Base-by-base conservation (phyloP, 2,797 vertebrate species). In the Chiroxiphia lanceolata region DNA sequence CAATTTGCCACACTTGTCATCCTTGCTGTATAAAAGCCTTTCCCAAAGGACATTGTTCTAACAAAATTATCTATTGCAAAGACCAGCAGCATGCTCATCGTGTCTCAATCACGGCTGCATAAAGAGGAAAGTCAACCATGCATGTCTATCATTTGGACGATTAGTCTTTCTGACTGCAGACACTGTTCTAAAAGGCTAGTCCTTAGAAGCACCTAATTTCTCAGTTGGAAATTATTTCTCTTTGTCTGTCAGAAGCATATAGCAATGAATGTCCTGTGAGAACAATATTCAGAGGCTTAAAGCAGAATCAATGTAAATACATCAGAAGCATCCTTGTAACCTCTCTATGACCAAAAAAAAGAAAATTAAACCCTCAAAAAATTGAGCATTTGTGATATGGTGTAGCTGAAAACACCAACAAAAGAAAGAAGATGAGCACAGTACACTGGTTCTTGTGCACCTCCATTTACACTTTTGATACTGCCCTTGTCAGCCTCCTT, bases 1-100 rank as follows among this genome's bases (percentile, higher is more conserved):
- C 84, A 83, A 97, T 95, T 96, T 96, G 90, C 96, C 90, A 95
- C 94, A 92, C 92, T 96, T 96, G 95, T 97, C 96, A 97, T 80
- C 71, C 89, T 82, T 89, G 86, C 83, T 54, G 29, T 87, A 96
- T 91, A 97, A 96, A 97, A 96, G 95, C 89, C 86, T 77, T 96
- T 96, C 97, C 97, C 63, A 0, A 34, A 93, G 92, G 96, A 97
- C 54, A 75, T 14, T 96, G 94, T 96, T 96, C 93, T 94, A 96
- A 96, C 96, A 96, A 96, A 97, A 97, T 92, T 87, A 96, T 86
- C 96, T 91, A 83, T 44, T 53, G 90, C 92, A 76, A 81, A 96
- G 93, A 96, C 97, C 91, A 96, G 94, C 54, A 90, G 92, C 76
- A 72, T 4, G 60, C 77, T 97, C 96, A 76, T 91, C 60, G 51